Conservation (phyloP, 2,113 vertebrate genomes). For the Cavia porcellus region DNA sequence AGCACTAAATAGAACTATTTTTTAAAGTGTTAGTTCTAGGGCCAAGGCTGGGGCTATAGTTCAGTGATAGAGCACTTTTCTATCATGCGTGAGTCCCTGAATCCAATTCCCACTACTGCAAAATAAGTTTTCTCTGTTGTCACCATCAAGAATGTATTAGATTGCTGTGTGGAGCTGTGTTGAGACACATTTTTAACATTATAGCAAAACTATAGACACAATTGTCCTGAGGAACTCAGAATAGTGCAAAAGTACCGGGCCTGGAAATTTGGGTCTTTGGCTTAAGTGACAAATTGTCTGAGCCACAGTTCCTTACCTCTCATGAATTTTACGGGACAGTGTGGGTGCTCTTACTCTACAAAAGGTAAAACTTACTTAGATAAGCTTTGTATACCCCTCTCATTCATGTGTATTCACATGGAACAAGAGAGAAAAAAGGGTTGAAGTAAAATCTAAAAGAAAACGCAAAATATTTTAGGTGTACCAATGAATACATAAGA, state of each 20-base stretch:
- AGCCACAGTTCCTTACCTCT: neutral
- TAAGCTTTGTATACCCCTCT: neutral
- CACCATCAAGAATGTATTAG: neutral
- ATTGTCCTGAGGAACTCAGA: neutral
- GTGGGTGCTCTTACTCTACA: neutral
- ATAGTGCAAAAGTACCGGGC: neutral
- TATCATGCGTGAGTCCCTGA: neutral
- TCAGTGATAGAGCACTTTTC: neutral
- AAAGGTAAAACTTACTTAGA: neutral
- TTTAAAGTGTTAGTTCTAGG: neutral
- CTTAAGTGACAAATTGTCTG: neutral
- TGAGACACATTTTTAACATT: slow-evolving; percentile 17
- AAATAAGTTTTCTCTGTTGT: neutral
- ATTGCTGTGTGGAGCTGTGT: neutral
- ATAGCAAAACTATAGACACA: neutral
- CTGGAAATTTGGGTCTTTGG: neutral
- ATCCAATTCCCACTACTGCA: neutral
- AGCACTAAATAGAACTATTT: neutral
- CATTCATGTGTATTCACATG: neutral
- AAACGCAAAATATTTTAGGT: neutral
- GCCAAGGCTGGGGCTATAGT: neutral
- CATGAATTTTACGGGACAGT: neutral
- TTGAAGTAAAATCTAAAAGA: neutral
- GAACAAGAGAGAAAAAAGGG: neutral
- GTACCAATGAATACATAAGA: neutral